Conservation (phyloP, 2,888 invertebrate genomes). For the Drosophila paracracens region DNA sequence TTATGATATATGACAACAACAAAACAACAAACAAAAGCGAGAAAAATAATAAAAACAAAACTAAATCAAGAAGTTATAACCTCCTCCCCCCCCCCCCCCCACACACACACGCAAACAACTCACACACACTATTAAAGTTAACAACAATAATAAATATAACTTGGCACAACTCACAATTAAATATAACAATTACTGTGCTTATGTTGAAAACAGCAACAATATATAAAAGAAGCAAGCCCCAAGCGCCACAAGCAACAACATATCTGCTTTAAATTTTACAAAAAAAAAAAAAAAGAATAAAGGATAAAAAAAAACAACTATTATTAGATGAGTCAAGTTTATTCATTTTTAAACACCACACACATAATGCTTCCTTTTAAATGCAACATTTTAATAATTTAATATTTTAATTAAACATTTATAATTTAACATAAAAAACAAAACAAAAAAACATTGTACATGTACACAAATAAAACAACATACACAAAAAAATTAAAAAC, state of each 20-base stretch:
- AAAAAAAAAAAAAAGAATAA: conserved; percentile 33
- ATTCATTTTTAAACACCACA: conserved; percentile 53
- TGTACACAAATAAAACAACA: conserved; percentile 71
- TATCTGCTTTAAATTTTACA: conserved; percentile 79
- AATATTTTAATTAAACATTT: conserved; percentile 58
- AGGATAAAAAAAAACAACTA: conserved; percentile 35
- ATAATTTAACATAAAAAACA: conserved; percentile 62
- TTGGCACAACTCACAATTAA: conserved; percentile 78
- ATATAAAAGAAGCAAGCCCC: conserved; percentile 53
- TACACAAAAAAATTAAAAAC: conserved; percentile 44
- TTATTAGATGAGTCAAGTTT: conserved; percentile 69
- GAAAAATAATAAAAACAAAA: conserved; percentile 36
- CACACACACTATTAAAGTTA: conserved; percentile 74
- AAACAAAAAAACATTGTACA: conserved; percentile 54
- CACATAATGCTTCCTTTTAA: conserved; percentile 78
- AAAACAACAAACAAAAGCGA: conserved; percentile 27
- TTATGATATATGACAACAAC: conserved; percentile 50
- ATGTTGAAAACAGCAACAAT: conserved; percentile 70
- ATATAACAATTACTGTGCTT: conserved; percentile 76
- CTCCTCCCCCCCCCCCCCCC: conserved; percentile 14
- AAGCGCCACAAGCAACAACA: conserved; percentile 80
- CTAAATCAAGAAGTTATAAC: conserved; percentile 67
- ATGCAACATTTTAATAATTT: conserved; percentile 78
- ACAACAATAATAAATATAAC: conserved; percentile 57
- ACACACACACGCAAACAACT: conserved; percentile 23